These are phyloP conservation scores for Caenorhabditis remanei DNA, from an alignment of 1,140 invertebrate genomes.

Conservation along the genomic window DNA sequence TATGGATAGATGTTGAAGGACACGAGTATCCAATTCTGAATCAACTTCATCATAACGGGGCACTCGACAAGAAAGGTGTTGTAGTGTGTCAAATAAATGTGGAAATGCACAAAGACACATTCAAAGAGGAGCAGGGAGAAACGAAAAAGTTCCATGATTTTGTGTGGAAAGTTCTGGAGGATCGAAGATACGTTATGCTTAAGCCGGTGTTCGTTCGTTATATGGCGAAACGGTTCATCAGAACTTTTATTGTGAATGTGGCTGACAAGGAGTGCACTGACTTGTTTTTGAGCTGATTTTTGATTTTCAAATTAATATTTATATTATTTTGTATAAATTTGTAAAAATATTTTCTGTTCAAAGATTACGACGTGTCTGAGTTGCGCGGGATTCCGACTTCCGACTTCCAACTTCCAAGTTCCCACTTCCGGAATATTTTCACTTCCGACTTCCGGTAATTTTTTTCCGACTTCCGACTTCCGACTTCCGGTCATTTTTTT, in stretches of 20 bases:
- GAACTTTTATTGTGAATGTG: not conserved
- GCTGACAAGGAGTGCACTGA: slow-evolving; percentile 11
- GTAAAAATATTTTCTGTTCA: no score
- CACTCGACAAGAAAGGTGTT: not conserved
- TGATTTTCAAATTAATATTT: not conserved
- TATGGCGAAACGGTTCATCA: not conserved
- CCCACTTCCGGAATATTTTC: no score
- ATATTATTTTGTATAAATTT: no score
- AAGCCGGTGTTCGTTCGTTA: not conserved
- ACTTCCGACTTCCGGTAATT: no score
- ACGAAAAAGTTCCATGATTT: not conserved
- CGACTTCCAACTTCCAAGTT: no score
- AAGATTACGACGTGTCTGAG: no score
- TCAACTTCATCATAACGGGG: not conserved
- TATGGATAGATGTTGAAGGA: slow-evolving; percentile 3
- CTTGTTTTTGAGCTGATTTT: not conserved
- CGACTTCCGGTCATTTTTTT: no score
- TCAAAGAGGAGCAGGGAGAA: not conserved
- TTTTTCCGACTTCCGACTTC: no score
- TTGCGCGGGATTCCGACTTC: no score
- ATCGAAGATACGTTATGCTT: not conserved
- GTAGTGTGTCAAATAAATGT: slow-evolving; percentile 13
- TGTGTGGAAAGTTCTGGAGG: not conserved
- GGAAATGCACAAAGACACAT: not conserved
- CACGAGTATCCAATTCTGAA: not conserved